phyloP scores from a whole-genome alignment of 2,888 invertebrate genomes.

The Drosophila longiperda region DNA sequence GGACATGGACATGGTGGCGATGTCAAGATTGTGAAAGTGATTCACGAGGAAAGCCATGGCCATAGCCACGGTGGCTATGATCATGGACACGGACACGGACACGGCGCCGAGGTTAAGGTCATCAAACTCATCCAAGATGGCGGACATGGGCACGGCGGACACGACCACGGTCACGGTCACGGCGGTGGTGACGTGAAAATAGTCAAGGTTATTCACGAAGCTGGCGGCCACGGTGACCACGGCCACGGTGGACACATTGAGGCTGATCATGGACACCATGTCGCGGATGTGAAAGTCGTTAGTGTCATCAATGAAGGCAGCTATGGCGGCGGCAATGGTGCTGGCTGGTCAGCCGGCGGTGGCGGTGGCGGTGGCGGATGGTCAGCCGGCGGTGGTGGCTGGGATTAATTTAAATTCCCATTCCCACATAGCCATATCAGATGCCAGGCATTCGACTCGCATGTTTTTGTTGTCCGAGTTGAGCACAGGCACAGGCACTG shows the following conservation, averaged over 20 bases:
- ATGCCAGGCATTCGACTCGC: slow-evolving; percentile 52
- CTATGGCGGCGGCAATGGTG: slow-evolving; percentile 5
- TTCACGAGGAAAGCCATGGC: slow-evolving; percentile 48
- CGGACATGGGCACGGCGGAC: slow-evolving; percentile 7
- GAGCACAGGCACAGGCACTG: slow-evolving; percentile 62
- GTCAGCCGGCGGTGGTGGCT: slow-evolving; percentile 45
- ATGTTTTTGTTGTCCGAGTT: slow-evolving; percentile 72
- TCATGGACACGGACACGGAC: slow-evolving; percentile 21
- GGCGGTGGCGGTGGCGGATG: slow-evolving; percentile 22
- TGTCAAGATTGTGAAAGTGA: slow-evolving; percentile 61
- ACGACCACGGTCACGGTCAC: slow-evolving; percentile 6
- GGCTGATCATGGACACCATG: slow-evolving; percentile 36
- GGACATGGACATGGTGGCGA: slow-evolving; percentile 37
- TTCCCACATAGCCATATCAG: slow-evolving; percentile 34
- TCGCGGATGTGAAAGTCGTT: slow-evolving; percentile 48
- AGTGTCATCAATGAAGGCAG: slow-evolving; percentile 43
- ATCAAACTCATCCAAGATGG: slow-evolving; percentile 29
- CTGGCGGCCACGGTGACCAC: slow-evolving; percentile 33
- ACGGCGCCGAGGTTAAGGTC: slow-evolving; percentile 30
- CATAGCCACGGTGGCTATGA: slow-evolving; percentile 21
- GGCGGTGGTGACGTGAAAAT: slow-evolving; percentile 45
- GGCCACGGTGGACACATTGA: slow-evolving; percentile 36
- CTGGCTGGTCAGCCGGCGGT: slow-evolving; percentile 26
- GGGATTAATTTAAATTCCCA: slow-evolving; percentile 33
- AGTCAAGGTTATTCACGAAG: slow-evolving; percentile 56